phyloP scores from a whole-genome alignment of 2,888 invertebrate species.

The Belgica antarctica region DNA sequence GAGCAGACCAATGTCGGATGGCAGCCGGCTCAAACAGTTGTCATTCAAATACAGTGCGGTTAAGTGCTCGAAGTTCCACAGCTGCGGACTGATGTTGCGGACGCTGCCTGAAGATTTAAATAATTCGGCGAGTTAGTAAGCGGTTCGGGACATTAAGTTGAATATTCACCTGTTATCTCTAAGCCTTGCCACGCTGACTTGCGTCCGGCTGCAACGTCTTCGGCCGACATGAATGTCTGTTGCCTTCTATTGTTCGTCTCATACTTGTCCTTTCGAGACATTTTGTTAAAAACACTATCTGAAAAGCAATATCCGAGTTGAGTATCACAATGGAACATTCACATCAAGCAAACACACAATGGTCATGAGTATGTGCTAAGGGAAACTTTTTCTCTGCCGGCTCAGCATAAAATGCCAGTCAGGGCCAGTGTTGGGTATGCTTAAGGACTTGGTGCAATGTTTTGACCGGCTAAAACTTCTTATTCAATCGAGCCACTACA shows the following conservation, averaged over 20 bases:
- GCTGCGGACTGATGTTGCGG: slow-evolving; percentile 84
- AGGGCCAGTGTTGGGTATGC: too few species aligned
- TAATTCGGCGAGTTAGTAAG: neutral
- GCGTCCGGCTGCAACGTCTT: slow-evolving; percentile 88
- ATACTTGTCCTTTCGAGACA: slow-evolving; percentile 86
- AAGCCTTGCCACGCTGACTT: slow-evolving; percentile 90
- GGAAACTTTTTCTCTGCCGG: too few species aligned
- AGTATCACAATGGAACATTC: too few species aligned
- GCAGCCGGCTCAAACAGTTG: slow-evolving; percentile 88
- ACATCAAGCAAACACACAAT: neutral
- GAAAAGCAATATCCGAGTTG: neutral
- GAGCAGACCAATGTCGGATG: slow-evolving; percentile 84
- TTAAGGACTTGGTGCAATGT: too few species aligned
- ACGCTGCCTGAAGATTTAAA: slow-evolving; percentile 75
- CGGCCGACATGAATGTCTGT: slow-evolving; percentile 88
- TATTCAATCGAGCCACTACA: too few species aligned
- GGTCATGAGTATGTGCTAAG: too few species aligned
- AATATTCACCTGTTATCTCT: slow-evolving; percentile 70
- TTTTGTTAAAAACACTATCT: slow-evolving; percentile 50
- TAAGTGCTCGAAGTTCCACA: slow-evolving; percentile 89
- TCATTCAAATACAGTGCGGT: slow-evolving; percentile 94
- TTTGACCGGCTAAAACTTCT: too few species aligned
- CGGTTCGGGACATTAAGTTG: neutral
- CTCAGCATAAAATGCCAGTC: neutral
- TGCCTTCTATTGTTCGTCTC: slow-evolving; percentile 77